Base-by-base conservation (phyloP, 2,797 vertebrate genomes). In the Oreochromis grahami region DNA sequence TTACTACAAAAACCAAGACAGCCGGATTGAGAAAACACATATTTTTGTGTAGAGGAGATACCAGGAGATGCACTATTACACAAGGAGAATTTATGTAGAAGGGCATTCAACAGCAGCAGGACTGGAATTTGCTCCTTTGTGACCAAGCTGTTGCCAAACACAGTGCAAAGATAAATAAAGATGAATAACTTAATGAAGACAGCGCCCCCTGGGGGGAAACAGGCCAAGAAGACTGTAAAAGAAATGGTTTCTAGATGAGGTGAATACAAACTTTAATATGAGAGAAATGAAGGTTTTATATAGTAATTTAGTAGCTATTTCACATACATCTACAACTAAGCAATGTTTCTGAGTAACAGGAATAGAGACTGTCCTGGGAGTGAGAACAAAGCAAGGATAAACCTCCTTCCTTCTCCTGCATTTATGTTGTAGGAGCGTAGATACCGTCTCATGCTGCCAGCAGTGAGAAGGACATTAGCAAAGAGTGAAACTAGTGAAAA, bases 311-410 rank as follows among this genome's bases (percentile, higher is more conserved):
- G n/a, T 0, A 70, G 65, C 41, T 70, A 2, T 45, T 70, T 41
- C 14, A 70, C 21, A 38, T 13, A 63, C 19, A 70, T 17, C 21
- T 17, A 70, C 21, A 43, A 24, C 21, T 26, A 26, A 70, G 65
- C 65, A 45, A 24, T 70, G 65, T 43, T 13, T 70, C 63, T 43
- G 63, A 70, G 21, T 26, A 45, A 70, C 3, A 45, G 21, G 14
- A 24, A 26, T 8, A 45, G 21, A 58, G 0, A 58, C 5, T 58
- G 29, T 63, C 32, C 58, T 36, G 32, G 32, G 2, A 63, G 10
- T 0, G 32, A 36, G 6, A 6, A 34, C 58, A 60, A 0, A 36
- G 17, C 4, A 0, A 60, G 17, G 4, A 36, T 10, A 0, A 63
- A n/a, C 32, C 19, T 17, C 58, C 6, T 36, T 63, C 4, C 55